Evolutionary conservation across 2,888 invertebrate genomes (phyloP).

Genomic region (Embidobia sp.): DNA sequence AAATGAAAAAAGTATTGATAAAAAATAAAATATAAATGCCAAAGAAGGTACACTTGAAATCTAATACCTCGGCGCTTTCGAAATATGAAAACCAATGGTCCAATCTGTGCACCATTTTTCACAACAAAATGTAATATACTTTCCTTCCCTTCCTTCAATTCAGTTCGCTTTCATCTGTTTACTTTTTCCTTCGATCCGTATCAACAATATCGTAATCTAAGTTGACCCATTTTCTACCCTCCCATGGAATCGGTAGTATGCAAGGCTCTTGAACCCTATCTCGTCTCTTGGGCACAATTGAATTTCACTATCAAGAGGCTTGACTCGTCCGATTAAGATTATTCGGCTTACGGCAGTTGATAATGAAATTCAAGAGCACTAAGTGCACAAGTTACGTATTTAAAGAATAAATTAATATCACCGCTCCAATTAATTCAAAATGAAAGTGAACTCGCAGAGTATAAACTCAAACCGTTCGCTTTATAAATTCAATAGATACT

Average conservation of each 20-base stretch:
- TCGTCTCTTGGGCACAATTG: slow-evolving; percentile 55
- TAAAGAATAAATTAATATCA: slow-evolving; percentile 52
- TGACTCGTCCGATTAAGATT: slow-evolving; percentile 51
- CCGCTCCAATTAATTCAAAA: slow-evolving; percentile 12
- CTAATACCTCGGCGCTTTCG: too few relatives aligned
- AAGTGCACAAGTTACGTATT: slow-evolving; percentile 31
- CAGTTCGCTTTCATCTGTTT: neutral
- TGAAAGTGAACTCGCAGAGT: neutral
- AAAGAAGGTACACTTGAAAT: too few relatives aligned
- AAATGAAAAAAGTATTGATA: too few relatives aligned
- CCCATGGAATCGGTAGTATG: slow-evolving; percentile 25
- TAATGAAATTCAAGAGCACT: slow-evolving; percentile 44
- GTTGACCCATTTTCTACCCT: slow-evolving; percentile 55
- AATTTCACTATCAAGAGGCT: slow-evolving; percentile 52
- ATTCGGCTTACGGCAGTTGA: slow-evolving; percentile 41
- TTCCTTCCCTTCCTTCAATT: neutral
- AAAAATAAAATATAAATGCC: too few relatives aligned
- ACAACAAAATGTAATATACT: too few relatives aligned
- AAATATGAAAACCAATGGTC: too few relatives aligned
- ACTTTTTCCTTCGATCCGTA: neutral
- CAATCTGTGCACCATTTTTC: too few relatives aligned
- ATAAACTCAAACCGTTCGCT: too few relatives aligned
- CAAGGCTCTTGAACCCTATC: slow-evolving; percentile 47
- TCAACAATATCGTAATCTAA: slow-evolving; percentile 20
- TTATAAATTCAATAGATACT: slow-evolving; percentile 3